phyloP scores from a whole-genome alignment of 2,888 invertebrate genomes.

The Germaria angustata region DNA sequence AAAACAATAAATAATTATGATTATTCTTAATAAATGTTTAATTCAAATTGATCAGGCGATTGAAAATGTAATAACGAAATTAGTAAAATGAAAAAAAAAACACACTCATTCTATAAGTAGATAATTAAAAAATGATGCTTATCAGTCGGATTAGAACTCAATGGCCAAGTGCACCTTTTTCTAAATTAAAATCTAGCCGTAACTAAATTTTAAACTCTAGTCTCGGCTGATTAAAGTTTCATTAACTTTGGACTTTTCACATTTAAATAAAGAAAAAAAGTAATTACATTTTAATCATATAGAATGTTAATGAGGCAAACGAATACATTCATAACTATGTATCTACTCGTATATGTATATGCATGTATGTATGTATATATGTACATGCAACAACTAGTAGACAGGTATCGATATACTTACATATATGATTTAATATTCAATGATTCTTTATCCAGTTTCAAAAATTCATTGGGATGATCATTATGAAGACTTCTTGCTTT shows the following conservation, averaged over 20 bases:
- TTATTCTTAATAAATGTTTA: slow-evolving; percentile 22
- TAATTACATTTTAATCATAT: slow-evolving; percentile 11
- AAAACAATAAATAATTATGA: slow-evolving; percentile 46
- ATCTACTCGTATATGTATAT: too few species aligned
- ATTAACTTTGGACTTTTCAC: slow-evolving; percentile 43
- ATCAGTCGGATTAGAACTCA: too few species aligned
- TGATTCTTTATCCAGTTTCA: too few species aligned
- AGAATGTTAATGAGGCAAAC: neutral
- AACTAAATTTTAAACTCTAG: slow-evolving; percentile 29
- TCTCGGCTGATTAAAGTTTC: slow-evolving; percentile 38
- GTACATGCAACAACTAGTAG: neutral
- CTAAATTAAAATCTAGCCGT: slow-evolving; percentile 11
- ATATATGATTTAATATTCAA: too few species aligned
- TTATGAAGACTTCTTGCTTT: too few species aligned
- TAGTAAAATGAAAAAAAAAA: neutral
- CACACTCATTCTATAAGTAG: neutral
- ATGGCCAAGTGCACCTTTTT: neutral
- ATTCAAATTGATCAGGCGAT: slow-evolving; percentile 17
- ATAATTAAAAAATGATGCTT: neutral
- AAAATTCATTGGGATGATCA: too few species aligned
- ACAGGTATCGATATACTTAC: neutral
- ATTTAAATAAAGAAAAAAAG: slow-evolving; percentile 4
- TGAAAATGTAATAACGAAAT: neutral
- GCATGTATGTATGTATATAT: too few species aligned
- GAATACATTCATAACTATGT: too few species aligned